These are phyloP conservation scores for Vidua chalybeata DNA, from an alignment of 2,113 vertebrate species.

Conservation along the genomic window DNA sequence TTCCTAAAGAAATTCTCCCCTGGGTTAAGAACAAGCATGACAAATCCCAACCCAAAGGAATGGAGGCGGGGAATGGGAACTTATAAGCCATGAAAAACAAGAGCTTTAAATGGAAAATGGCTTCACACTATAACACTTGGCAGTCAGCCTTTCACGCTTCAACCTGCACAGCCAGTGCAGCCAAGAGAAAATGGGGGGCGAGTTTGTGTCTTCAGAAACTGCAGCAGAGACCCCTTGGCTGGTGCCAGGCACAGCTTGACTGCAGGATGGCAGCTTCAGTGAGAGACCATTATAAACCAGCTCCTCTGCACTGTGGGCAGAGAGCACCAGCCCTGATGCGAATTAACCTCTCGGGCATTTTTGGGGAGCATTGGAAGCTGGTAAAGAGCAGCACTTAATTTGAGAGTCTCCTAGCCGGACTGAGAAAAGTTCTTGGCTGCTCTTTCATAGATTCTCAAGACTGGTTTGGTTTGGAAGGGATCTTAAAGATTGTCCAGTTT, in stretches of 20 bases:
- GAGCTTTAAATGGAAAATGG: background rate
- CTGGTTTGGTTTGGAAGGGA: background rate
- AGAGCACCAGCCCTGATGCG: fast-evolving
- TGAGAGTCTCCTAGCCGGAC: background rate
- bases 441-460: background rate
- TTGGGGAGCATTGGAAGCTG: background rate
- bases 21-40: constrained; percentile 38
- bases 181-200: background rate
- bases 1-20: constrained; percentile 20
- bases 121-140: background rate
- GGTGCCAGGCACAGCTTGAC: background rate
- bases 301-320: background rate
- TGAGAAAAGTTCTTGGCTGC: background rate
- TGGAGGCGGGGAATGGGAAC: background rate
- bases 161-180: background rate
- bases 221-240: background rate
- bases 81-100: constrained; percentile 12
- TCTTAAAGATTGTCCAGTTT: background rate
- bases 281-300: background rate
- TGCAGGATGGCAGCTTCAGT: fast-evolving
- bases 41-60: constrained; percentile 11
- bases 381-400: background rate
- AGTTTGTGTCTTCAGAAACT: background rate
- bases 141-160: background rate
- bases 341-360: fast-evolving